Conservation (phyloP, 2,113 vertebrate genomes). For the Oenanthe melanoleuca region DNA sequence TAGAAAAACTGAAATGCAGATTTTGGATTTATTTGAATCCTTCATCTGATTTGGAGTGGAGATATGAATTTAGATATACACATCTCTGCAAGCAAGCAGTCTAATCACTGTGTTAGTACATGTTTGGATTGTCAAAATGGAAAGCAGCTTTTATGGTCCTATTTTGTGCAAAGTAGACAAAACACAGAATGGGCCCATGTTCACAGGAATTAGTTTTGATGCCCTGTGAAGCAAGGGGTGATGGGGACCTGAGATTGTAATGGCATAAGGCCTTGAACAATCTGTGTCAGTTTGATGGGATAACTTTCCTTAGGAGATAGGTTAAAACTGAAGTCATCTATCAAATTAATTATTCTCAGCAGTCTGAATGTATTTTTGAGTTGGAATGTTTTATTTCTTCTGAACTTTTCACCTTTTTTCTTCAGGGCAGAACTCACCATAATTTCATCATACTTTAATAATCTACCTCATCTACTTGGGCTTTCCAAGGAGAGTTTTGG, state of each 20-base stretch:
- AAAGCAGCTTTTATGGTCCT: neutral
- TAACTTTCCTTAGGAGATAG: neutral
- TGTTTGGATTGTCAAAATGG: neutral
- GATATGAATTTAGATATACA: neutral
- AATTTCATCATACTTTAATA: neutral
- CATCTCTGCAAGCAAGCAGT: neutral
- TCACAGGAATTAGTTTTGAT: neutral
- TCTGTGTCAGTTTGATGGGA: neutral
- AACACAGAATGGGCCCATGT: fast-evolving
- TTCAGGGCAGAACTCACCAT: neutral
- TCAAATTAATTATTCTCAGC: neutral
- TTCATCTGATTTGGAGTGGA: neutral
- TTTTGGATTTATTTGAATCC: neutral
- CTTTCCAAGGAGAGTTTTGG: neutral
- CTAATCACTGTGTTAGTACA: neutral
- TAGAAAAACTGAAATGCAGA: neutral
- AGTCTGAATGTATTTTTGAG: neutral
- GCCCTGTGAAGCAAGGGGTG: neutral
- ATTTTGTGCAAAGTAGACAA: neutral
- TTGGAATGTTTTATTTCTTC: neutral
- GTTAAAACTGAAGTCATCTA: neutral
- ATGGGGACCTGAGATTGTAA: neutral
- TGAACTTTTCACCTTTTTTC: neutral
- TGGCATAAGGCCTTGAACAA: neutral
- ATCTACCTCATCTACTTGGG: neutral